These are phyloP conservation scores for Amphimallon solstitiale DNA, from an alignment of 2,888 invertebrate genomes.

Conservation along the genomic window DNA sequence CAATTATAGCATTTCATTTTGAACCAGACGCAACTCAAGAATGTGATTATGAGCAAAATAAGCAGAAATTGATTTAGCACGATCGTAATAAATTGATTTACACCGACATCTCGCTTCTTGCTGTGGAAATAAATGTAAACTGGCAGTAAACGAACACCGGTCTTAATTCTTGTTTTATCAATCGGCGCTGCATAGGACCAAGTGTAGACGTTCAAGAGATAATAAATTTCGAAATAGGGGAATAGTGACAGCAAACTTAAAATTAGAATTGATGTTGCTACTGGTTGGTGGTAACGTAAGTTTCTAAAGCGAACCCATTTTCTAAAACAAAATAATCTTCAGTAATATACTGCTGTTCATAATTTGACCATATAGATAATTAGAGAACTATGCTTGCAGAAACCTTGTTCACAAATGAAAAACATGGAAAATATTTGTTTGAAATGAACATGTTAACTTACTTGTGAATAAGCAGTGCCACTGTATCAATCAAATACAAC, in stretches of 20 bases:
- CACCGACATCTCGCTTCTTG: constrained; percentile 32
- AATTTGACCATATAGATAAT: too few species aligned
- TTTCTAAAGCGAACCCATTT: constrained; percentile 29
- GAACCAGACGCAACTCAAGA: constrained; percentile 41
- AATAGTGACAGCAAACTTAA: constrained; percentile 40
- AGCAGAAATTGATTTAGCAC: constrained; percentile 35
- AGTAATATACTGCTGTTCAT: too few species aligned
- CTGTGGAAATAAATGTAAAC: constrained; percentile 35
- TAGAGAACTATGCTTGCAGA: too few species aligned
- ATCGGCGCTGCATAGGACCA: neutral
- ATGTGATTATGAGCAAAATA: constrained; percentile 37
- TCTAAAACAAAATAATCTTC: too few species aligned
- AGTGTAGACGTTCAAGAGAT: constrained; percentile 36
- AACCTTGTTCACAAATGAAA: too few species aligned
- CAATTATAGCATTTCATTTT: constrained; percentile 31
- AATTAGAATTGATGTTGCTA: constrained; percentile 10
- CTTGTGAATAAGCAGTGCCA: constrained; percentile 38
- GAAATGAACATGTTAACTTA: constrained; percentile 14
- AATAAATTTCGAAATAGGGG: constrained; percentile 42
- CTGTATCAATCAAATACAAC: constrained; percentile 38
- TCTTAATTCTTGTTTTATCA: constrained; percentile 21
- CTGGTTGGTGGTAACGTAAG: constrained; percentile 37
- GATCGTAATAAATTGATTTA: constrained; percentile 34
- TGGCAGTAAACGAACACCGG: constrained; percentile 2
- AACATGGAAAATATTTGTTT: too few species aligned